Base-by-base conservation (phyloP, 1,140 invertebrate species). In the Meloidogyne exigua region DNA sequence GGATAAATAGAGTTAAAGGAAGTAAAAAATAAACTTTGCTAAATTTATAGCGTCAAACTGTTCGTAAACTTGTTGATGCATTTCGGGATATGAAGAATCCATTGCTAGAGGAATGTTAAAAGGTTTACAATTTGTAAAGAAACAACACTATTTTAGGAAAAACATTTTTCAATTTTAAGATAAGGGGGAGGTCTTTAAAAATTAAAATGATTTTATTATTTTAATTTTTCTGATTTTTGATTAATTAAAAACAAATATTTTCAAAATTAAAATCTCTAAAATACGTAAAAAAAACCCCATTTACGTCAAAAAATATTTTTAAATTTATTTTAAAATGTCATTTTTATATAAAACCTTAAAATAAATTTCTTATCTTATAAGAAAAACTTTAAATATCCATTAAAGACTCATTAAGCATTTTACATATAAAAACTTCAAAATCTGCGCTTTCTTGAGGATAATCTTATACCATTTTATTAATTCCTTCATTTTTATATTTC, bases 31-130 rank as follows among this genome's bases (percentile, higher is more conserved):
- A 32, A 32, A 32, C 28, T 32, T 32, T 32, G n/a, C n/a, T n/a
- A n/a, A n/a, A n/a, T 32, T 3, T 79, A n/a, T 36, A 80, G 70
- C 80, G 79, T 26, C 79, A 80, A 73, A 82, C 42, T 36, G 80
- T 81, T n/a, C 67, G 72, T 15, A 80, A 76, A 23, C 49, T 81
- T 32, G 69, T 81, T 49, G 77, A 76, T 13, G 66, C 79, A n/a
- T 78, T 81, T 39, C 77, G 77, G 9, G 49, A 75, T 5, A 81
- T 81, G 80, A 42, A 83, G 36, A 83, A 81, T 71, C 80, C 80
- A 0, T 72, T 79, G 32, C 4, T 64, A 49, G 71, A 49, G 11
- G 70, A 73, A 68, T 68, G 66, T 3, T 62, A 42, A 64, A 64
- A 72, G 11, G 25, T 2, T 57, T 32, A n/a, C n/a, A n/a, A n/a